These are phyloP conservation scores for Burhinus bistriatus DNA, from an alignment of 2,113 vertebrate species.

Conservation along the genomic window DNA sequence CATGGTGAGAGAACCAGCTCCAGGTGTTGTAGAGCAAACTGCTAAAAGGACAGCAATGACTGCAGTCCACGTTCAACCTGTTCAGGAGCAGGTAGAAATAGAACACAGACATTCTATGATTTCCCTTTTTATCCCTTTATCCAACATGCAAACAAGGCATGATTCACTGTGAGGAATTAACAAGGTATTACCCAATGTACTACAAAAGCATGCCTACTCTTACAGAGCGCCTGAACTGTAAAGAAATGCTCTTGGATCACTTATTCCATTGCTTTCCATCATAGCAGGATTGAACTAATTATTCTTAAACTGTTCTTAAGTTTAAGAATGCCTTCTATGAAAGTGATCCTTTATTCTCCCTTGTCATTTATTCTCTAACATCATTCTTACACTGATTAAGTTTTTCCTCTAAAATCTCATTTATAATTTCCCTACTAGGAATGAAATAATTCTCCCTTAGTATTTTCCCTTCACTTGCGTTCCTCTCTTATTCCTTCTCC, in stretches of 20 bases:
- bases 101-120: background rate
- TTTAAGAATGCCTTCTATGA: conserved; percentile 9
- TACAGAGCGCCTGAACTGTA: background rate
- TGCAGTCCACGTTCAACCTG: conserved; percentile 74
- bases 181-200: background rate
- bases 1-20: conserved; percentile 80
- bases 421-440: background rate
- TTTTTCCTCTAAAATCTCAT: background rate
- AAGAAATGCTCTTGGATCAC: background rate
- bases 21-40: conserved; percentile 75
- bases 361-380: conserved; percentile 18
- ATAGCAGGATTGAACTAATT: background rate
- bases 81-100: conserved; percentile 79
- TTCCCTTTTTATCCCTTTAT: background rate
- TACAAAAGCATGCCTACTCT: conserved; percentile 4
- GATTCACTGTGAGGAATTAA: conserved; percentile 31
- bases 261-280: background rate
- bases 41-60: conserved; percentile 78
- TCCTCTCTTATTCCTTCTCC: background rate
- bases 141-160: background rate
- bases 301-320: background rate
- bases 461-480: background rate
- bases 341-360: background rate
- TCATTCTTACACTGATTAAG: background rate
- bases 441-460: background rate